Conservation (phyloP, 2,888 invertebrate species). For the Orchestes rusci region DNA sequence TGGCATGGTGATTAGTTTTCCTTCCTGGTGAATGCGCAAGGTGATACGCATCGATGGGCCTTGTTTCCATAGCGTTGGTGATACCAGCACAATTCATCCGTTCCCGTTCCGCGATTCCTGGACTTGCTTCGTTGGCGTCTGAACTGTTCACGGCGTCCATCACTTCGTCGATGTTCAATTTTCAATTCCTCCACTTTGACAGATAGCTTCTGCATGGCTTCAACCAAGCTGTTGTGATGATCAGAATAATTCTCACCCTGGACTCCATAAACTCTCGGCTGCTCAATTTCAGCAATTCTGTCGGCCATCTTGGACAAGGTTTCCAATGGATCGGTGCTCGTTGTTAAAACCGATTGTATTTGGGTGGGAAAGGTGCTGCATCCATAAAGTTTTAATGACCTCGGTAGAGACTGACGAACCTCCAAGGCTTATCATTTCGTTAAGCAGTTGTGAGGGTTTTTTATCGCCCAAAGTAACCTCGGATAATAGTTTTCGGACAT, state of each 20-base stretch:
- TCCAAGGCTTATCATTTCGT: neutral
- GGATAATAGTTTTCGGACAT: constrained; percentile 3
- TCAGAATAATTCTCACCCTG: no score
- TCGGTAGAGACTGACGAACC: neutral
- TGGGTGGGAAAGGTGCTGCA: constrained; percentile 3
- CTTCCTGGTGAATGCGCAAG: neutral
- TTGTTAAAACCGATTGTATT: constrained; percentile 1
- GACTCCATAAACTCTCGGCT: no score
- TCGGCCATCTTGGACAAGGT: constrained; percentile 5
- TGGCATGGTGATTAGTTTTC: neutral
- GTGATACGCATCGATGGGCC: neutral
- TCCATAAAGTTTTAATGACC: neutral
- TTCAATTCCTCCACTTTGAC: no score
- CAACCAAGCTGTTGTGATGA: no score
- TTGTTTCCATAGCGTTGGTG: neutral
- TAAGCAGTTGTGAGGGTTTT: constrained; percentile 1
- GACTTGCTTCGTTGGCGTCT: no score
- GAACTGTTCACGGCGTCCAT: no score
- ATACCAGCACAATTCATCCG: neutral
- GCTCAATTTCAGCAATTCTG: constrained; percentile 3
- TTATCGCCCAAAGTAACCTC: constrained; percentile 1
- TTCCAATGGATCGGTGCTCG: constrained; percentile 2
- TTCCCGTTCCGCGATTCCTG: no score
- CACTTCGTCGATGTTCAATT: no score
- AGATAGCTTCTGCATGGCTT: no score